Base-by-base conservation (phyloP, 2,113 vertebrate genomes). In the Ciconia boyciana region DNA sequence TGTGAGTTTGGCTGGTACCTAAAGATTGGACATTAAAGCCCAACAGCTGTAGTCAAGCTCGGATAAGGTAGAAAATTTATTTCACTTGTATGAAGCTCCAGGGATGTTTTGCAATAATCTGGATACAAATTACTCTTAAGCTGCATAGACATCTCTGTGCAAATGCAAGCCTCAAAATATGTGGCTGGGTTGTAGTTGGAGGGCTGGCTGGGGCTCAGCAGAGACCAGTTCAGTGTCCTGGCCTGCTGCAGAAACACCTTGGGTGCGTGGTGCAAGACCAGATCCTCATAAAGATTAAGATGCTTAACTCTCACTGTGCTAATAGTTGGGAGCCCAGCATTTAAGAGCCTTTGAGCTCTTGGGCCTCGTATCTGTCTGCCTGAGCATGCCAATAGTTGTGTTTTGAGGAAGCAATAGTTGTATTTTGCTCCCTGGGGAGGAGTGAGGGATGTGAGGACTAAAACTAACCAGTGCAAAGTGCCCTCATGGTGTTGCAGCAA, bases 91-190 rank as follows among this genome's bases (percentile, higher is more conserved):
- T 32, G 21, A 91, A 89, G 46, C 41, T 84, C 60, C 46, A 31
- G 57, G 74, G 55, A 32, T 82, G 29, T 92, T 95, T 90, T 96
- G 90, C 52, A 87, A 87, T 87, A 86, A 75, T 60, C 60, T 68
- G 52, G 51, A 18, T 84, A 93, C 72, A 96, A 93, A 96, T 95
- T 92, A 58, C 13, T 95, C 31, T 57, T 84, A 85, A 96, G 2
- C 19, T 93, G 48, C 52, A 60, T 18, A 81, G 61, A 69, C 74
- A 84, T 17, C 72, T 71, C 29, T 78, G 39, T 44, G 48, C 49
- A 84, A 93, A 57, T 64, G 15, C 31, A 84, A 82, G 18, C 52
- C 39, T 93, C 72, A 68, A 93, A 94, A 78, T 34, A 72, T 1
- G 4, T 81, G 77, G 19, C 46, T 79, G 72, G 32, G 3, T 22